Percentiles rank a stretch among this genome's conserved stretches.
These are phyloP conservation scores for Echinops telfairi DNA, from an alignment of 2,113 vertebrate genomes.

Conservation along the genomic window DNA sequence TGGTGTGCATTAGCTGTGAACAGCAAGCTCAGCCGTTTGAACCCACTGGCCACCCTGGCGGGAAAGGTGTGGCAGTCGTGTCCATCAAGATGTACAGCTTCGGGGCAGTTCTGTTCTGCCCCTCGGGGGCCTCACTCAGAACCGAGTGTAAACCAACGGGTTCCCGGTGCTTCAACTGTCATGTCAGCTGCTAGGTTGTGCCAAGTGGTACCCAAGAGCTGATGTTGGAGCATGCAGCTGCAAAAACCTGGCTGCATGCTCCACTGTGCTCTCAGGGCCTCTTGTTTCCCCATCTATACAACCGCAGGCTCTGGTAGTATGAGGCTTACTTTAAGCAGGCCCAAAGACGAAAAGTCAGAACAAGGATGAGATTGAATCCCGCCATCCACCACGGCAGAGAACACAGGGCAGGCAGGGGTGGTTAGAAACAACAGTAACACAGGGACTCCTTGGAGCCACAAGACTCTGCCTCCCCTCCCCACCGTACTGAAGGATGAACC, in stretches of 20 bases:
- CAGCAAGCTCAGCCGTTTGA: neutral
- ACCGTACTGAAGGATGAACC: neutral
- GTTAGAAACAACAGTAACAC: slow-evolving; percentile 14
- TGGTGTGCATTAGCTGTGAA: neutral
- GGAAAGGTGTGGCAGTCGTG: neutral
- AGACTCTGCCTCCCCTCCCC: neutral
- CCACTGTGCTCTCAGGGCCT: neutral
- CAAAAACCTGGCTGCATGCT: neutral
- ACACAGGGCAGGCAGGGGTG: neutral
- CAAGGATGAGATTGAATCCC: neutral
- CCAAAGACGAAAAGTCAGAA: slow-evolving; percentile 5
- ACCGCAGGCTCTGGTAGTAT: neutral
- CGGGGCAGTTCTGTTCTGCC: neutral
- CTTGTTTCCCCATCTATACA: neutral
- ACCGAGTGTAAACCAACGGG: neutral
- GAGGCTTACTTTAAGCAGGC: rapidly evolving
- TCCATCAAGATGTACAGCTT: neutral
- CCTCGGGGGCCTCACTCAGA: neutral
- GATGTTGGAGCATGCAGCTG: neutral
- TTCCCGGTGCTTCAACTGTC: neutral
- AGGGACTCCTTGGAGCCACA: neutral
- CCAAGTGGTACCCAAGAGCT: neutral
- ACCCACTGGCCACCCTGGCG: neutral
- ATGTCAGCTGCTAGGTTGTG: neutral
- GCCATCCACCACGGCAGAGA: neutral